phyloP scores from a whole-genome alignment of 2,113 vertebrate species.

The Oplegnathus fasciatus region DNA sequence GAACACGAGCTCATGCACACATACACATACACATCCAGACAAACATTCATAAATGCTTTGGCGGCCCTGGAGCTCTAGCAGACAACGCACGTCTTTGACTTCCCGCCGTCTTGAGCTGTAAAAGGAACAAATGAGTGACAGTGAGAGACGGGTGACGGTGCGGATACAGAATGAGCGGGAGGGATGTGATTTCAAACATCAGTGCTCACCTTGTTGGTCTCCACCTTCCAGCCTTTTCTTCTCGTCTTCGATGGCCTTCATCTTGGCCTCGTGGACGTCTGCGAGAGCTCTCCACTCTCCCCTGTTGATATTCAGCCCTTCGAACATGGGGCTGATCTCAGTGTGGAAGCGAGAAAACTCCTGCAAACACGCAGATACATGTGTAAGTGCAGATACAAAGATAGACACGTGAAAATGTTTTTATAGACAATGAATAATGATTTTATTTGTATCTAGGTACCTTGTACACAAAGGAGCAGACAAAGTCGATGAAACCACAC shows the following conservation, averaged over 20 bases:
- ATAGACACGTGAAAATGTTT: too few species aligned
- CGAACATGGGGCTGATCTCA: slow-evolving; percentile 93
- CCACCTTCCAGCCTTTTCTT: slow-evolving; percentile 87
- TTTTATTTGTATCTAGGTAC: slow-evolving; percentile 71
- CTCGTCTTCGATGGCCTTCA: slow-evolving; percentile 89
- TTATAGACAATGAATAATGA: not conserved
- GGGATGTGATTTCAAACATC: not conserved
- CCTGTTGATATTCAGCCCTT: slow-evolving; percentile 91
- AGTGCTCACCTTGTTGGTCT: slow-evolving; percentile 47
- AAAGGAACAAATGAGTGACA: slow-evolving; percentile 10
- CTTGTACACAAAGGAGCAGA: slow-evolving; percentile 97
- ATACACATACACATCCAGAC: slow-evolving; percentile 40
- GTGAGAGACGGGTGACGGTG: not conserved
- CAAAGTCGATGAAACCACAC: slow-evolving; percentile 96
- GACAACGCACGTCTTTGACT: slow-evolving; percentile 94
- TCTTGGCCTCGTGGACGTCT: slow-evolving; percentile 90
- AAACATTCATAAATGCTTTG: not conserved
- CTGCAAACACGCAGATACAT: slow-evolving; percentile 67
- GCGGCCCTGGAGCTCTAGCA: slow-evolving; percentile 76
- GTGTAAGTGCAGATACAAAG: not conserved
- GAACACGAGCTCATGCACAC: slow-evolving; percentile 10
- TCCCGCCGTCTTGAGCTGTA: slow-evolving; percentile 73
- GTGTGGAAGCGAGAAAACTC: slow-evolving; percentile 93
- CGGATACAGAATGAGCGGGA: not conserved
- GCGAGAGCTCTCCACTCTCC: slow-evolving; percentile 91